phyloP scores from a whole-genome alignment of 2,888 invertebrate genomes.

The Urechis unicinctus region DNA sequence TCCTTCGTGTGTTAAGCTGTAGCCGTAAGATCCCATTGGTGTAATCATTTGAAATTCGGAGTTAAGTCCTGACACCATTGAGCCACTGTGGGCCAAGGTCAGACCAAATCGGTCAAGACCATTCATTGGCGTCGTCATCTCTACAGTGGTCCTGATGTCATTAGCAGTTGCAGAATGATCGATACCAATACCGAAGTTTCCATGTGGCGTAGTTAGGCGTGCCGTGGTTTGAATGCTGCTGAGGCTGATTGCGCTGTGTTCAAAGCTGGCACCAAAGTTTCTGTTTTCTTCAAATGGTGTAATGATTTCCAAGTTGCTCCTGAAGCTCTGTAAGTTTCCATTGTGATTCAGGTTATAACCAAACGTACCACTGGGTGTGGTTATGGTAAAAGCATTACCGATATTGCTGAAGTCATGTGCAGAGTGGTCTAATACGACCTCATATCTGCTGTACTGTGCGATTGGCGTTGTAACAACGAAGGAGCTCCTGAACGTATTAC shows the following conservation, averaged over 20 bases:
- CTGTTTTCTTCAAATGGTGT: background rate
- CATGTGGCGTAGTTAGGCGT: too few species aligned
- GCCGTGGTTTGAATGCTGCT: background rate
- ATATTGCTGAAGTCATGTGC: background rate
- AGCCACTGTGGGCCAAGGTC: conserved; percentile 1
- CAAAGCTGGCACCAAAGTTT: background rate
- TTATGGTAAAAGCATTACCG: background rate
- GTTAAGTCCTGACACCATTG: background rate
- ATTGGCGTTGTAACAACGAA: background rate
- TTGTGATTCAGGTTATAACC: background rate
- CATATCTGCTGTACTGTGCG: background rate
- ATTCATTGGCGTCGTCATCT: conserved; percentile 16
- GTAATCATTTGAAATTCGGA: background rate
- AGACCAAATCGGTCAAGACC: conserved; percentile 2
- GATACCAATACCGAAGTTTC: background rate
- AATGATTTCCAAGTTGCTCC: background rate
- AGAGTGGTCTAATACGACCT: background rate
- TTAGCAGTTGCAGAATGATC: background rate
- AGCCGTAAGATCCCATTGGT: background rate
- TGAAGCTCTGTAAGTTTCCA: background rate
- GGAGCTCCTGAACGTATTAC: background rate
- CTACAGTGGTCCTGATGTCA: background rate
- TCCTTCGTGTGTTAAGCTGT: background rate
- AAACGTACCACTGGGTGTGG: background rate
- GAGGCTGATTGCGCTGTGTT: background rate